These are phyloP conservation scores for Phrynocephalus vlangalii DNA, from an alignment of 2,797 vertebrate genomes.

Conservation along the genomic window DNA sequence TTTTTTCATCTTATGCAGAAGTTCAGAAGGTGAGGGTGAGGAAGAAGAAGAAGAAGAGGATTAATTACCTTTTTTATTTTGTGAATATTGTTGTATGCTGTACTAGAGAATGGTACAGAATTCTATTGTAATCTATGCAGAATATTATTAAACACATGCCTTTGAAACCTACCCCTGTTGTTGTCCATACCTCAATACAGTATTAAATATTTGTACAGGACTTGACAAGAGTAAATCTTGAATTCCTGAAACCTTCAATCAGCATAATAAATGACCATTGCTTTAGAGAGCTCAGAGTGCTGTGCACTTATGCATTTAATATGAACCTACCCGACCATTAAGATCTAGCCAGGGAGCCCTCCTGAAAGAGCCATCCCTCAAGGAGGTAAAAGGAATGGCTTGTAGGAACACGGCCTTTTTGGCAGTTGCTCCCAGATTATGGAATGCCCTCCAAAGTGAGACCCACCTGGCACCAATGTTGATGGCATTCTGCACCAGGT, in stretches of 20 bases:
- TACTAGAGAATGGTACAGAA: conserved; percentile 1
- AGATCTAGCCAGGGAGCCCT: no score
- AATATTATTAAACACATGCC: conserved; percentile 27
- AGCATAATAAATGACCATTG: no score
- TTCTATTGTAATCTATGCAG: conserved; percentile 10
- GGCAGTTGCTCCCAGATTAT: no score
- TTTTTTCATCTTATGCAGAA: background rate
- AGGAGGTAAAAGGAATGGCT: no score
- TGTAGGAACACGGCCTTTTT: no score
- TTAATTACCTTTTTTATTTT: background rate
- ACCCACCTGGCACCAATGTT: no score
- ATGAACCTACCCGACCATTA: no score
- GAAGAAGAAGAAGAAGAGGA: background rate
- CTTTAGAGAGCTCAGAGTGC: background rate
- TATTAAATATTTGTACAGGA: background rate
- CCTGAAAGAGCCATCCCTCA: no score
- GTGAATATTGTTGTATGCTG: conserved; percentile 13
- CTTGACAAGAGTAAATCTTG: no score
- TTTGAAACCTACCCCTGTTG: background rate
- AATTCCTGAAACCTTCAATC: no score
- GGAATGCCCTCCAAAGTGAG: no score
- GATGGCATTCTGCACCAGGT: no score
- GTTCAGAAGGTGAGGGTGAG: background rate
- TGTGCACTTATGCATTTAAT: background rate
- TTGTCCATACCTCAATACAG: background rate